Evolutionary conservation across 2,888 invertebrate species (phyloP).

Genomic region (Drosophila limbata): DNA sequence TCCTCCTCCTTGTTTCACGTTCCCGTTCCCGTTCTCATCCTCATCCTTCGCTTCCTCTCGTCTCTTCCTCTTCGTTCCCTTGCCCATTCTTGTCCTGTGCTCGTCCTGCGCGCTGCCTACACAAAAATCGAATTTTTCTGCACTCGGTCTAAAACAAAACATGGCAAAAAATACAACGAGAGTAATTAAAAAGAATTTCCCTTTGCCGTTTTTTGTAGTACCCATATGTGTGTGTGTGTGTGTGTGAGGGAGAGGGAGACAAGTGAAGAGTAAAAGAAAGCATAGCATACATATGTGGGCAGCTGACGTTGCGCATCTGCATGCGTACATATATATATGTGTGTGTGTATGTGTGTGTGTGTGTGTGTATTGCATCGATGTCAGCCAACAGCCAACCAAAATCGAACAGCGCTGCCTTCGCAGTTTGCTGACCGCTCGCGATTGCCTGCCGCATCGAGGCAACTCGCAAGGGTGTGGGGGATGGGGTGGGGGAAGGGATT

Average conservation of each 20-base stretch:
- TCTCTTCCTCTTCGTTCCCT: constrained; percentile 18
- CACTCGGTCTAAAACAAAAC: constrained; percentile 33
- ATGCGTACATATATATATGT: constrained; percentile 41
- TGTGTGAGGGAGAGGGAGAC: constrained; percentile 22
- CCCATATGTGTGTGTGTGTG: constrained; percentile 2
- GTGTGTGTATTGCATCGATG: constrained; percentile 59
- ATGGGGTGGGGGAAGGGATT: no score
- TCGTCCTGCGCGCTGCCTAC: constrained; percentile 66
- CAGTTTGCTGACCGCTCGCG: constrained; percentile 45
- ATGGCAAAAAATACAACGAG: constrained; percentile 32
- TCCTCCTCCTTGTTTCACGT: background rate
- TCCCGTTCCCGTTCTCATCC: background rate
- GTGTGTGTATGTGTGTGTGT: constrained; percentile 11
- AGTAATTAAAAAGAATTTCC: constrained; percentile 66
- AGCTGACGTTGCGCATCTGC: constrained; percentile 50
- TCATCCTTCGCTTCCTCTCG: constrained; percentile 14
- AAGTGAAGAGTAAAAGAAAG: constrained; percentile 41
- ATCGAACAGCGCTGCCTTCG: constrained; percentile 65
- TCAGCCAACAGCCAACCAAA: constrained; percentile 68
- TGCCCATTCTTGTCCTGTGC: constrained; percentile 21
- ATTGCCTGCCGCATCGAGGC: constrained; percentile 15
- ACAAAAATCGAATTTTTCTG: constrained; percentile 65
- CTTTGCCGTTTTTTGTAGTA: constrained; percentile 24
- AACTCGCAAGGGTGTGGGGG: no score
- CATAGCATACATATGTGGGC: constrained; percentile 67